A percentile compares a stretch with the other conserved stretches of the same genome.
Conservation (phyloP, 53 echinoderm and acorn worm genomes). For the Mesocentrotus franciscanus region DNA sequence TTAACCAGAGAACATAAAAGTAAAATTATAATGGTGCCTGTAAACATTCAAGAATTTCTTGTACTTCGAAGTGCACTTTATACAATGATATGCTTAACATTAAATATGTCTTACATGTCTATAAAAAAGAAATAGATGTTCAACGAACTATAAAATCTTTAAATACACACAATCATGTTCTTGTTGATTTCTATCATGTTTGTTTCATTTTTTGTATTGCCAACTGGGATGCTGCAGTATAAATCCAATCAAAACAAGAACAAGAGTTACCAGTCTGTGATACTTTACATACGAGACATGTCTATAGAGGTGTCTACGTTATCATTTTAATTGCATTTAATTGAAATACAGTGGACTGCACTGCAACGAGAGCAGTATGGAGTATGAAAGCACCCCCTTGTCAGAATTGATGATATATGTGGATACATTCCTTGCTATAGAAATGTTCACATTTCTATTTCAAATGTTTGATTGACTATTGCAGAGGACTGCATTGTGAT, state of each 20-base stretch:
- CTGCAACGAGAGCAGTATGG: too few relatives aligned
- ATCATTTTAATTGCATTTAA: too few relatives aligned
- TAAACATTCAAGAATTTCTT: too few relatives aligned
- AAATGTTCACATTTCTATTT: neutral
- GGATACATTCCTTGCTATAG: too few relatives aligned
- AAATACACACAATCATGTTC: neutral
- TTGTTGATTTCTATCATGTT: neutral
- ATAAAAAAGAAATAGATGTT: too few relatives aligned
- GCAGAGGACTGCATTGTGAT: conserved; percentile 37
- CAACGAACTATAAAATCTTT: neutral
- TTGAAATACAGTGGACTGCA: too few relatives aligned
- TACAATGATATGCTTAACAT: neutral
- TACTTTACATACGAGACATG: too few relatives aligned
- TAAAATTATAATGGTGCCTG: neutral
- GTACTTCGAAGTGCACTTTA: too few relatives aligned
- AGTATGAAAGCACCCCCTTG: too few relatives aligned
- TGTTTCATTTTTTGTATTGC: neutral
- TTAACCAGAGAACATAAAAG: neutral
- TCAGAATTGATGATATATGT: too few relatives aligned
- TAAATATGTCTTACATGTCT: neutral
- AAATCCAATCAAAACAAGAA: neutral
- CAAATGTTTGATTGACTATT: neutral
- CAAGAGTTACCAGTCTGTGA: too few relatives aligned
- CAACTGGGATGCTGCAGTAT: neutral
- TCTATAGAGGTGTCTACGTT: too few relatives aligned